Base-by-base conservation (phyloP, 1,140 invertebrate species). In the Dysdera silvatica region DNA sequence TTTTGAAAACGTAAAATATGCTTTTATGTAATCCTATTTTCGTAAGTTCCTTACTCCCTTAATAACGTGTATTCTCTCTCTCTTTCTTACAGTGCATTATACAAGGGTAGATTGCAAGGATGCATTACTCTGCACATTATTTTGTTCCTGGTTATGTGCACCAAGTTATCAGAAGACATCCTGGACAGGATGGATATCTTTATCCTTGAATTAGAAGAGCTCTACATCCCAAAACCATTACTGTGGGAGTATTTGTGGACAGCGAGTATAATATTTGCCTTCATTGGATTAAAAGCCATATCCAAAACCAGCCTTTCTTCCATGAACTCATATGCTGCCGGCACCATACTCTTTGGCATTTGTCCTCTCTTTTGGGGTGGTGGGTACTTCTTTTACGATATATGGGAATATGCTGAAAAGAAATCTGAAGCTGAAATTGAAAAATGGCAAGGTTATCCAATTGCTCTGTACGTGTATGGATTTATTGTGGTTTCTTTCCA, bases 171-270 rank as follows among this genome's bases (percentile, higher is more conserved):
- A 47, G 88, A 90, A 37, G 90, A 94, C 76, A 87, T 95, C 71
- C 81, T 95, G 71, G 91, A 95, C 78, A 84, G 84, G 75, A 81
- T 94, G 71, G 91, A 94, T 77, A 88, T 95, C 75, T 95, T 95
- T 78, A 88, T 94, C 71, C 80, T 95, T 72, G 89, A 93, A 81
- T 87, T 95, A 73, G 91, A 95, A 80, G 89, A 94, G 76, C 78
- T 95, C 67, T 86, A 90, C 79, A 84, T 96, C 76, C 94, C 93
- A 69, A 85, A 88, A 84, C 89, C 91, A 28, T 74, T 89, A 29
- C 82, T 84, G 77, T 98, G 94, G 93, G 93, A 98, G 78, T 97
- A 93, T 74, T 82, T 91, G 67, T 98, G 94, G 94, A 85, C 89
- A 67, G 78, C 84, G 4, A 94, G 91, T 68, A 76, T 95, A 54